phyloP scores from a whole-genome alignment of 2,888 invertebrate species.

The Oconnorella tubifera region DNA sequence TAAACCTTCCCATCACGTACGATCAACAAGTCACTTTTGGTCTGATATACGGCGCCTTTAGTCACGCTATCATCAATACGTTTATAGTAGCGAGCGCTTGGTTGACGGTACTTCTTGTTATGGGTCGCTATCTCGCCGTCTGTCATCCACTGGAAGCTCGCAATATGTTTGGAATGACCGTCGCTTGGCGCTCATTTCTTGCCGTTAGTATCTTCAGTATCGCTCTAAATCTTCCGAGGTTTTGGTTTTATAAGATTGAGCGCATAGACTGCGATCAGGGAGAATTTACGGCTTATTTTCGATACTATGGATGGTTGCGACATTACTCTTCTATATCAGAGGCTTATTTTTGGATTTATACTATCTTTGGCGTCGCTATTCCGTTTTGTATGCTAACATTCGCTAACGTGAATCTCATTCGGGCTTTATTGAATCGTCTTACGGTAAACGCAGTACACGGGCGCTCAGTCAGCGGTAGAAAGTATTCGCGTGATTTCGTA shows the following conservation, averaged over 20 bases:
- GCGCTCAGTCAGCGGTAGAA: not conserved
- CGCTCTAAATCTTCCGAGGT: slow-evolving; percentile 28
- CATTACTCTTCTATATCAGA: slow-evolving; percentile 14
- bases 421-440: slow-evolving; percentile 21
- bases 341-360: slow-evolving; percentile 39
- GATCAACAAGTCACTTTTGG: too few species aligned
- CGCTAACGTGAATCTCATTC: slow-evolving; percentile 48
- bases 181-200: slow-evolving; percentile 43
- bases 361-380: slow-evolving; percentile 45
- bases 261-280: slow-evolving; percentile 21
- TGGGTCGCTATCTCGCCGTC: slow-evolving; percentile 51
- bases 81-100: slow-evolving; percentile 52
- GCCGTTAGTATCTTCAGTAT: slow-evolving; percentile 26
- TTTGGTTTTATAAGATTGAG: slow-evolving; percentile 19
- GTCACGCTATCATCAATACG: slow-evolving; percentile 45
- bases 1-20: not conserved
- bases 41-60: slow-evolving; percentile 42
- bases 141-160: slow-evolving; percentile 52
- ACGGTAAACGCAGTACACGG: not conserved
- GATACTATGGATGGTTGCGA: slow-evolving; percentile 8
- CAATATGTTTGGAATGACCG: slow-evolving; percentile 47
- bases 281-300: slow-evolving; percentile 13
- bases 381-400: slow-evolving; percentile 46
- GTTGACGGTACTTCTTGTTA: slow-evolving; percentile 52
- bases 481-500: not conserved